These are phyloP conservation scores for Onychomys arenicola DNA, from an alignment of 2,797 vertebrate genomes.

Conservation along the genomic window DNA sequence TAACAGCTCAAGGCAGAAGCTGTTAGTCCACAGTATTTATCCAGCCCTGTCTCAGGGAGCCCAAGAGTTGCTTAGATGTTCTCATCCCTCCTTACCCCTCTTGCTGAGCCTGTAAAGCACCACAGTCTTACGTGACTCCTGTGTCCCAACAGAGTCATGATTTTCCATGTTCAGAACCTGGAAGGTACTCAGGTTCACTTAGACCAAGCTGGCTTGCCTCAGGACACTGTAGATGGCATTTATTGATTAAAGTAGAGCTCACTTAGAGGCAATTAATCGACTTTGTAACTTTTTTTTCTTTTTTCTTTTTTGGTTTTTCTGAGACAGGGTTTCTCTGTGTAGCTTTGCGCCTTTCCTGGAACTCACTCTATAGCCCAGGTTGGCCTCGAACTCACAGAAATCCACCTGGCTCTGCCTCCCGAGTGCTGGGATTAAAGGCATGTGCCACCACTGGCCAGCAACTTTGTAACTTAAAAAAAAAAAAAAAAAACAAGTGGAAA, in stretches of 20 bases:
- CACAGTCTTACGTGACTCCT: too few relatives aligned
- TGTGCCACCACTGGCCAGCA: too few relatives aligned
- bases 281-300: neutral
- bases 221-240: neutral
- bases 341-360: too few relatives aligned
- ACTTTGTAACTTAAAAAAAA: neutral
- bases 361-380: too few relatives aligned
- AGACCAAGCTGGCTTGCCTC: neutral
- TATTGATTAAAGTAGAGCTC: conserved; percentile 20
- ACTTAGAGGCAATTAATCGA: neutral
- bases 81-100: neutral
- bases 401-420: too few relatives aligned
- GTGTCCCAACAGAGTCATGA: accelerated
- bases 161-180: neutral
- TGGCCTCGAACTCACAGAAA: too few relatives aligned
- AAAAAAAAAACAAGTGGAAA: neutral
- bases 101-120: neutral
- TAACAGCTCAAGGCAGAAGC: conserved; percentile 33
- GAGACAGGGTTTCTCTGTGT: too few relatives aligned
- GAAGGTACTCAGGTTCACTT: neutral
- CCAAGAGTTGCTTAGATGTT: neutral
- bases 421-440: too few relatives aligned
- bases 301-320: too few relatives aligned
- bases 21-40: neutral
- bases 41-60: neutral